A percentile compares a stretch with the other conserved stretches of the same genome.
These are phyloP conservation scores for Nasua narica DNA, from an alignment of 2,797 vertebrate species.

Conservation along the genomic window DNA sequence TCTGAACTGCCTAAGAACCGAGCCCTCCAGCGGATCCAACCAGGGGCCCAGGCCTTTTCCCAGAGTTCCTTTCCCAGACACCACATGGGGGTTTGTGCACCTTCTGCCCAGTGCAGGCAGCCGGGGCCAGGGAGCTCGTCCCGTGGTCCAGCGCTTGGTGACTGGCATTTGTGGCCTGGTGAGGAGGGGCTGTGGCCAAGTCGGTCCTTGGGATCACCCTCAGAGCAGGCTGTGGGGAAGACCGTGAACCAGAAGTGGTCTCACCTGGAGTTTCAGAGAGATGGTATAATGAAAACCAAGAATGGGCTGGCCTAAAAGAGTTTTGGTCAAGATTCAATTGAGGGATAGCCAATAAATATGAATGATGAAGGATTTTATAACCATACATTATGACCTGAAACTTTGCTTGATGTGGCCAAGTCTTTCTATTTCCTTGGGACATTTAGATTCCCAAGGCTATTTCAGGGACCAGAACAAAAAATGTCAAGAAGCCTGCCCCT, in stretches of 20 bases:
- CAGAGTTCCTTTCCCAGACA: neutral
- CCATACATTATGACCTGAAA: neutral
- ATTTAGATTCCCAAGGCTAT: neutral
- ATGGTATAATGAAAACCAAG: neutral
- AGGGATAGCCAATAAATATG: neutral
- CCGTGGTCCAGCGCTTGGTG: neutral
- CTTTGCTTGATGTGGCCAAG: neutral
- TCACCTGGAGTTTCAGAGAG: neutral
- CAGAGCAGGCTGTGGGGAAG: neutral
- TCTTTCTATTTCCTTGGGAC: neutral
- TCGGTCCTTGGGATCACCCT: neutral
- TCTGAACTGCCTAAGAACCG: neutral
- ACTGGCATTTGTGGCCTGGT: neutral
- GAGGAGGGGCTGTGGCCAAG: neutral
- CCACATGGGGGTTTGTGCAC: neutral
- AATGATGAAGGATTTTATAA: neutral
- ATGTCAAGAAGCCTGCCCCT: neutral
- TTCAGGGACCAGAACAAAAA: neutral
- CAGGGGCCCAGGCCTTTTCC: neutral
- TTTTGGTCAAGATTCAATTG: neutral
- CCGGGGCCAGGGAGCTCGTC: accelerated
- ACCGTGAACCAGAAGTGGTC: neutral
- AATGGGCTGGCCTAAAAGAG: neutral
- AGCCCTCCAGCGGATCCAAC: neutral
- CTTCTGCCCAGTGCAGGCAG: neutral